Conservation (phyloP, 2,113 vertebrate genomes). For the Antennarius striatus region DNA sequence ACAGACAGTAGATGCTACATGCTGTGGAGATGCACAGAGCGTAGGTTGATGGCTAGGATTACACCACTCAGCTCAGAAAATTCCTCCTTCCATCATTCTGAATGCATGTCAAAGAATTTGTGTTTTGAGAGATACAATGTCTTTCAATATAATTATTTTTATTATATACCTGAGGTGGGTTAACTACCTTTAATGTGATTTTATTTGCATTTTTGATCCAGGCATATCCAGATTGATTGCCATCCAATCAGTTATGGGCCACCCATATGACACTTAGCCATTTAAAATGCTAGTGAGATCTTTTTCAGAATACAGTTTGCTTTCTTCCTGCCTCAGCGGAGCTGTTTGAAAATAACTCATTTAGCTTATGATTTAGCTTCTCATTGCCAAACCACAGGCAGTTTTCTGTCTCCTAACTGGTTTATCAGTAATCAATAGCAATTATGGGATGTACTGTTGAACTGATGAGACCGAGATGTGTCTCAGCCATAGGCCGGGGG, state of each 20-base stretch:
- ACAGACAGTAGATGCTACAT: constrained; percentile 76
- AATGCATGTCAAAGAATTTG: constrained; percentile 28
- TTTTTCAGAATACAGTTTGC: background rate
- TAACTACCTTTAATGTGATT: background rate
- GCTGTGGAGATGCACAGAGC: constrained; percentile 68
- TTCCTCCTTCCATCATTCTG: constrained; percentile 32
- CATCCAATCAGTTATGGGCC: background rate
- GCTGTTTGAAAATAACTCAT: constrained; percentile 33
- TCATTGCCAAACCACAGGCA: constrained; percentile 47
- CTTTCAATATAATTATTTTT: background rate
- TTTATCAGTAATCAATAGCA: constrained; percentile 73
- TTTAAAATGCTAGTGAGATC: no score
- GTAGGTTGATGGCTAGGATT: constrained; percentile 71
- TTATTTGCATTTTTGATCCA: background rate
- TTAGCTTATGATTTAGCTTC: constrained; percentile 16
- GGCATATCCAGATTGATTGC: background rate
- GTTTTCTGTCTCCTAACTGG: constrained; percentile 56
- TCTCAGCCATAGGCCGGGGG: constrained; percentile 6
- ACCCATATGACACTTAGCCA: background rate
- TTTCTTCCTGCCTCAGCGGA: constrained; percentile 9
- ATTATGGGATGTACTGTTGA: constrained; percentile 59
- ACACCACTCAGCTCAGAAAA: constrained; percentile 46
- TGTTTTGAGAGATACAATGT: background rate
- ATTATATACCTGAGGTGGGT: constrained; percentile 1
- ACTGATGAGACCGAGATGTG: constrained; percentile 25